Evolutionary conservation across 1,140 invertebrate species (phyloP), one percentile per base, ranked within the genome.

Genomic region (Drosophila ananassae): DNA sequence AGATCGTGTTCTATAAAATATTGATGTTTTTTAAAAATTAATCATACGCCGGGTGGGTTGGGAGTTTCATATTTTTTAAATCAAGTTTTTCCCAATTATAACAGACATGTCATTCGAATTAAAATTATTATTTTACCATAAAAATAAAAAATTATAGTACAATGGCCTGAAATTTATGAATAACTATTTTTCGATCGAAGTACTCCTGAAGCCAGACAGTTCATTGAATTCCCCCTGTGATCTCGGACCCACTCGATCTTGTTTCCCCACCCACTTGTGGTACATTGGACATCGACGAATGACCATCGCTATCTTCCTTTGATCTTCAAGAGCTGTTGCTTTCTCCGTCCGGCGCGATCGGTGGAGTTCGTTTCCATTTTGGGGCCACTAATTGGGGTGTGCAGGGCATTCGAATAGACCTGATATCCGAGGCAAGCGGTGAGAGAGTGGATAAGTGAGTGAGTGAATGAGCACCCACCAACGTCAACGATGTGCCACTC

Each of bases 401-500:
- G 41, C 52, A 74, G 72, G 72, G 72, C 72, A 74, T 74, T 74
- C 48, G 21, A 32, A 64, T 8, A 17, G 37, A 74, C 71, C 24
- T 55, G 34, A 62, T 64, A 52, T 44, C 59, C 59, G 71, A 64
- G 48, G 28, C 59, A 13, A 39, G 69, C 39, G 61, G 55, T 71
- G 67, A 69, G 66, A 69, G 34, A 37, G 34, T 37, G 34, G 34
- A 37, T 21, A 44, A 44, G 62, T 28, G 28, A 67, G 50, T 44
- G 62, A 61, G 37, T 44, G 59, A 24, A 21, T 44, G 74, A 58
- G 71, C 81, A 74, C 82, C 77, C 60, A 85, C 68, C 66, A 71
- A 62, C 81, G 63, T 77, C 81, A 81, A 87, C 74, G 79, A 64
- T 56, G 68, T 85, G 78, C 81, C 81, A 85, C 81, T 85, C 78